These are phyloP conservation scores for Polyodon spathula DNA, from an alignment of 2,113 vertebrate species.

Conservation along the genomic window DNA sequence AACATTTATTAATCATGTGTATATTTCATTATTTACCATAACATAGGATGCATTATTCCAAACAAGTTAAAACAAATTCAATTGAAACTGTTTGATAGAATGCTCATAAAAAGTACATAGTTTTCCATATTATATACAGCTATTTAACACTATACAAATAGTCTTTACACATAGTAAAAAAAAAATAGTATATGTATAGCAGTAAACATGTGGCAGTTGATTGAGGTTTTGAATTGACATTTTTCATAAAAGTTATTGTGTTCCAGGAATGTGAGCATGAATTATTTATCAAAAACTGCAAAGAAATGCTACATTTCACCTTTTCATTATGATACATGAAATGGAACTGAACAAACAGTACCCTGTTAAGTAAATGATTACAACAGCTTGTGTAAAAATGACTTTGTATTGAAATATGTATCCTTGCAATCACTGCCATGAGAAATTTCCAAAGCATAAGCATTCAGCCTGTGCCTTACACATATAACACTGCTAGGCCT, in stretches of 20 bases:
- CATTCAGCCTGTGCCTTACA: constrained; percentile 26
- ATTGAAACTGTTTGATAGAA: too few species aligned
- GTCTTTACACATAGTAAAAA: too few species aligned
- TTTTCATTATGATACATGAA: constrained; percentile 22
- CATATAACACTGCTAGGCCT: constrained; percentile 34
- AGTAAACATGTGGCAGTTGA: background rate
- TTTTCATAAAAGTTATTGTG: background rate
- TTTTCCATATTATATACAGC: too few species aligned
- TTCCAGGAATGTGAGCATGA: background rate
- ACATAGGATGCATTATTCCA: too few species aligned
- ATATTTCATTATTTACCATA: too few species aligned
- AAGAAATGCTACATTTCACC: background rate
- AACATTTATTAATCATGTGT: too few species aligned
- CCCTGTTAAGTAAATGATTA: constrained; percentile 25
- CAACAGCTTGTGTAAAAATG: constrained; percentile 33
- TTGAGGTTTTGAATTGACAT: background rate
- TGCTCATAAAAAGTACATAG: too few species aligned
- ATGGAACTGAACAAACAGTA: constrained; percentile 23
- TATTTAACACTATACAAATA: too few species aligned
- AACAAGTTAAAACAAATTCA: too few species aligned
- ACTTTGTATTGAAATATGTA: constrained; percentile 3
- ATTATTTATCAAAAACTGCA: background rate
- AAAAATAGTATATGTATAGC: too few species aligned
- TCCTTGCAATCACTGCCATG: constrained; percentile 24
- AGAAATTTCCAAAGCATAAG: constrained; percentile 28